Evolutionary conservation across 2,888 invertebrate genomes (phyloP).

Genomic region (Slavum lentiscoides): DNA sequence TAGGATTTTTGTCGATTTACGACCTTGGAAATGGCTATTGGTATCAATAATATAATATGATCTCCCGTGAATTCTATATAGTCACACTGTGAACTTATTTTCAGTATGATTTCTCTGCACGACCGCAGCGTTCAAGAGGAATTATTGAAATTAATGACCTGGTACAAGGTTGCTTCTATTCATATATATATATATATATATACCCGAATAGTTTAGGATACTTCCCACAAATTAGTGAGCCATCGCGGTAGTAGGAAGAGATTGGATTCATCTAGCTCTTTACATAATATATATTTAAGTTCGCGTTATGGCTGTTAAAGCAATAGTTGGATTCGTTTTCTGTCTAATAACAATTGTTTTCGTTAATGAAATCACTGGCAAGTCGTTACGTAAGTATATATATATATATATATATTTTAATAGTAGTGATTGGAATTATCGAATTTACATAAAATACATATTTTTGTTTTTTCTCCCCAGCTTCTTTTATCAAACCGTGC

Average conservation of each 20-base stretch:
- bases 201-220: not conserved
- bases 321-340: not conserved
- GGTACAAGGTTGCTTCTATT: conserved; percentile 17
- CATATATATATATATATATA: conserved; percentile 10
- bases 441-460: not conserved
- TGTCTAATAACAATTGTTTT: not conserved
- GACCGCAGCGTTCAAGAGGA: not conserved
- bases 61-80: not conserved
- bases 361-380: conserved; percentile 17
- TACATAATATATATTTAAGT: not conserved
- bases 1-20: not conserved
- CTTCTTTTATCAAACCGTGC: conserved; percentile 57
- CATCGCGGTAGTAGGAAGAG: not conserved
- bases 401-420: too few relatives aligned
- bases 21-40: conserved; percentile 23
- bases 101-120: not conserved
- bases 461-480: conserved; percentile 55
- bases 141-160: conserved; percentile 15
- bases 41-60: not conserved
- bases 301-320: conserved; percentile 10
- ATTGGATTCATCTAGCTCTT: conserved; percentile 11
- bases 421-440: not conserved
- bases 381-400: conserved; percentile 38
- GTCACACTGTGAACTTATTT: not conserved
- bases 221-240: conserved; percentile 2